phyloP scores from a whole-genome alignment of 2,888 invertebrate genomes.

The Tethea ocularis region DNA sequence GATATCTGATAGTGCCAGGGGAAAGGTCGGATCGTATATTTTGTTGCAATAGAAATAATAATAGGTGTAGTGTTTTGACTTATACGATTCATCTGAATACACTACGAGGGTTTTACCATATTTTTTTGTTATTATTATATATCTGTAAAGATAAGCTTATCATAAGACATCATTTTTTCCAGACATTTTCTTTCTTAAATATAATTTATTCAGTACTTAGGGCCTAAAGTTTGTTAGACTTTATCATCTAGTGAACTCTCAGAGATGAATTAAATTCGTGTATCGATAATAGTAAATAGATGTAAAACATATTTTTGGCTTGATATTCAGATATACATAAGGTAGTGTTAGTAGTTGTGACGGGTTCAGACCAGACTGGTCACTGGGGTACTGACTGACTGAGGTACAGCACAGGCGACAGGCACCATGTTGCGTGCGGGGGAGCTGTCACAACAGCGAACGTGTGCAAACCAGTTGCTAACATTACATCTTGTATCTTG shows the following conservation, averaged over 20 bases:
- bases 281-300: slow-evolving; percentile 59
- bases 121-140: slow-evolving; percentile 49
- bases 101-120: slow-evolving; percentile 42
- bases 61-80: slow-evolving; percentile 14
- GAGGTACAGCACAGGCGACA: slow-evolving; percentile 7
- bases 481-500: slow-evolving; percentile 38
- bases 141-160: slow-evolving; percentile 44
- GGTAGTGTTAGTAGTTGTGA: slow-evolving; percentile 45
- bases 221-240: slow-evolving; percentile 64
- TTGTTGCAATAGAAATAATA: slow-evolving; percentile 39
- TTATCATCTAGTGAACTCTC: slow-evolving; percentile 48
- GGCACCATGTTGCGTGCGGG: slow-evolving; percentile 49
- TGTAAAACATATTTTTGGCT: slow-evolving; percentile 72
- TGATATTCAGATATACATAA: slow-evolving; percentile 56
- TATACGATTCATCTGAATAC: slow-evolving; percentile 31
- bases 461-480: slow-evolving; percentile 42
- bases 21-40: slow-evolving; percentile 28
- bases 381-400: slow-evolving; percentile 16
- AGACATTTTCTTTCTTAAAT: slow-evolving; percentile 55
- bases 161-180: slow-evolving; percentile 48
- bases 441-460: too few relatives aligned
- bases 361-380: slow-evolving; percentile 30
- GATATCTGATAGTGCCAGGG: slow-evolving; percentile 52
- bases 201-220: slow-evolving; percentile 65
- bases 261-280: slow-evolving; percentile 60